Percentiles rank a stretch among this genome's conserved stretches.
Conservation (phyloP, 2,797 vertebrate genomes). For the Syngnathus rostellatus region DNA sequence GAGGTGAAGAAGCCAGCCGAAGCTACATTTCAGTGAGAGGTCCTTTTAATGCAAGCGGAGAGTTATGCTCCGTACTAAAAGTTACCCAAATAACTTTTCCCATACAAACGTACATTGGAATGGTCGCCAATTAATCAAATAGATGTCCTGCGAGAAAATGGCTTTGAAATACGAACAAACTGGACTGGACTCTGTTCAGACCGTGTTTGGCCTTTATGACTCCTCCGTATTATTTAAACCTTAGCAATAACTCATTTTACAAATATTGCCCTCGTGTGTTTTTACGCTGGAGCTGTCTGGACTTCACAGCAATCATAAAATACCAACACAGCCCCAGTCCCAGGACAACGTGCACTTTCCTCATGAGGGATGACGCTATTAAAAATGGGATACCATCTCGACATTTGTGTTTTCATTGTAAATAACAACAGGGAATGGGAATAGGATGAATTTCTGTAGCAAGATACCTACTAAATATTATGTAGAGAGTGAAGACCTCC, state of each 20-base stretch:
- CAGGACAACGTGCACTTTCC: constrained; percentile 13
- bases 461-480: not conserved
- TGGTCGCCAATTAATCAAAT: too few species aligned
- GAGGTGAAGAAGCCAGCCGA: constrained; percentile 39
- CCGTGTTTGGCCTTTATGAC: not conserved
- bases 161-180: not conserved
- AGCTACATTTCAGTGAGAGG: constrained; percentile 6
- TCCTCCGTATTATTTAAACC: not conserved
- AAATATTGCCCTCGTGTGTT: constrained; percentile 14
- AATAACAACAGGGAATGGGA: constrained; percentile 3
- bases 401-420: constrained; percentile 11
- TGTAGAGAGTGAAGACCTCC: not conserved
- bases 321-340: constrained; percentile 2
- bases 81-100: not conserved
- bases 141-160: not conserved
- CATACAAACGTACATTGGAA: not conserved
- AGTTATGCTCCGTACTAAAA: not conserved
- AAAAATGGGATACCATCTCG: constrained; percentile 12
- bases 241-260: constrained; percentile 2
- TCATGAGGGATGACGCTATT: constrained; percentile 10
- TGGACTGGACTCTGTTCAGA: not conserved
- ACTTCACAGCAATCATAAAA: constrained; percentile 57
- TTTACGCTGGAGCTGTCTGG: constrained; percentile 19
- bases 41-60: not conserved
- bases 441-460: not conserved